Evolutionary conservation across 2,113 vertebrate genomes (phyloP), one percentile per base, ranked within the genome.

Genomic region (Pungitius pungitius): DNA sequence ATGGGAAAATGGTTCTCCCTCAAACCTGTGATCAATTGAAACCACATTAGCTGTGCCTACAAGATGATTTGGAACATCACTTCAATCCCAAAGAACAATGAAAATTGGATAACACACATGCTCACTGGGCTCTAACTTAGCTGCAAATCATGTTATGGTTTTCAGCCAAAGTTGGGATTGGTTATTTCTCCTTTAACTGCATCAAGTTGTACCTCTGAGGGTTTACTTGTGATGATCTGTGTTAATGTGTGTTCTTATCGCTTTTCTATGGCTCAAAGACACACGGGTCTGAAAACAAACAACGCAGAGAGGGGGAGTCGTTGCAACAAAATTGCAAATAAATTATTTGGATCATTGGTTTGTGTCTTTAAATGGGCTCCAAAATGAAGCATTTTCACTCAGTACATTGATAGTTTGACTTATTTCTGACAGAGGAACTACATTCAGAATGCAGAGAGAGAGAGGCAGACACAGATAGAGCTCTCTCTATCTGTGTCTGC

Each of bases 31-130:
- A 95, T 98, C 95, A 94, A 97, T 97, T 75, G 88, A 95, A 97
- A 98, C 89, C 75, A 85, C 94, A 94, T 98, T 96, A 96, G 93
- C 89, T 91, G 94, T 93, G 94, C 92, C 93, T 94, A 94, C 95
- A 94, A 96, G 94, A 95, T 94, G 94, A 96, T 96, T 96, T 96
- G 94, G 94, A 96, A 94, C 94, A 95, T 95, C 94, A 95, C 94
- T 95, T 94, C 73, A 27, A 88, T 96, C 91, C 93, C 91, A 90
- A 92, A 92, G 93, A 92, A 92, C 94, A 94, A 92, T 92, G 95
- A 93, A 94, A 96, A 97, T 97, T 95, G 95, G 96, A 96, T 96
- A 95, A 95, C 92, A 89, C 77, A 84, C 89, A 89, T 93, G 91
- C 84, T 94, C 92, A 92, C 91, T 89, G 93, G 93, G 91, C 86